Evolutionary conservation across 1,140 invertebrate species (phyloP), one percentile per base, ranked within the genome.

Genomic region (Hypsibius dujardini): DNA sequence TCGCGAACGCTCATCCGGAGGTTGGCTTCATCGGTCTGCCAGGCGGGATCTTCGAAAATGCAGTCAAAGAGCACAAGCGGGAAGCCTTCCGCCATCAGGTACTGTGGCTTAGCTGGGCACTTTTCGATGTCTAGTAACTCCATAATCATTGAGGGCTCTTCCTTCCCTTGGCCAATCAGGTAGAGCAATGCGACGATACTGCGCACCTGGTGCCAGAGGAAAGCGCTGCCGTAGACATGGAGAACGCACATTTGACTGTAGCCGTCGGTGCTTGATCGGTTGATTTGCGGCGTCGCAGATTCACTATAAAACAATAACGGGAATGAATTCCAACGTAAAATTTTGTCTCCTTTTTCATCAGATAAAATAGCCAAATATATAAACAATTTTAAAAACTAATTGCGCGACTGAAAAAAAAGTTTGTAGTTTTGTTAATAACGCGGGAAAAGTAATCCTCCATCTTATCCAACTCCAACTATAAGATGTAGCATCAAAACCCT

Each of bases 201-300:
- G 14, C 95, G 83, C 71, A 98, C 94, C 81, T 98, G 94, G 82
- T 99, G 95, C 93, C 94, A 99, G 0, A 98, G 81, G 81, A 98
- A 99, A 1, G 92, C 92, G 77, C 90, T 86, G 1, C 90, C 92
- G 74, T 83, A 84, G 73, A 99, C 88, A 28, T 84, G 85, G n/a
- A 97, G 78, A 74, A 86, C 85, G 79, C 86, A 90, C 84, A 98
- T 86, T 2, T 74, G 67, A 59, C 74, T n/a, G n/a, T n/a, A n/a
- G n/a, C n/a, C n/a, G n/a, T n/a, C n/a, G n/a, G n/a, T n/a, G n/a
- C n/a, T n/a, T n/a, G n/a, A n/a, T n/a, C n/a, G n/a, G n/a, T n/a
- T n/a, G n/a, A n/a, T n/a, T n/a, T n/a, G n/a, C n/a, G n/a, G n/a
- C n/a, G n/a, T n/a, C n/a, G n/a, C n/a, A n/a, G n/a, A n/a, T n/a